Evolutionary conservation across 1,140 invertebrate species (phyloP).

Genomic region (Cotesia typhae): DNA sequence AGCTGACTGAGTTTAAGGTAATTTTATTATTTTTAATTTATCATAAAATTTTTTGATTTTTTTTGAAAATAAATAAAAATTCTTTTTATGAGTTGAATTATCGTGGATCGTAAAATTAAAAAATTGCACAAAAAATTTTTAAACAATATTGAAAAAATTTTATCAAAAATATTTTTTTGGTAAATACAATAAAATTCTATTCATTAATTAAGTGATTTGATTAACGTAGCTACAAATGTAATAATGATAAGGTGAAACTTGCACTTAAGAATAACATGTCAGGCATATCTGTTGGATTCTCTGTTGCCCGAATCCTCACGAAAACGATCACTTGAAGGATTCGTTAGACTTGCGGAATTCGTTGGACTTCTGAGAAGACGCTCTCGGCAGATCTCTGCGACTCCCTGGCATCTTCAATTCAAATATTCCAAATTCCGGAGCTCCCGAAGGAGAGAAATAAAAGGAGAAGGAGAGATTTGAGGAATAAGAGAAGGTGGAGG

Average conservation of each 20-base stretch:
- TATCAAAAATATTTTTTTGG: no score
- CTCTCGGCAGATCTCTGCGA: not conserved
- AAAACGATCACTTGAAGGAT: constrained; percentile 23
- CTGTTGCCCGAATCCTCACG: not conserved
- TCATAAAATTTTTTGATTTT: no score
- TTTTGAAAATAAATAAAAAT: no score
- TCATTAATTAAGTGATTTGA: no score
- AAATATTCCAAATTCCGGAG: constrained; percentile 27
- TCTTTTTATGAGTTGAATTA: no score
- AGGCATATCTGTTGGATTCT: constrained; percentile 9
- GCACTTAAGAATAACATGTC: constrained; percentile 11
- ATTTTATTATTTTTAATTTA: no score
- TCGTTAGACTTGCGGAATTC: constrained; percentile 31
- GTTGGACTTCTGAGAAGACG: constrained; percentile 22
- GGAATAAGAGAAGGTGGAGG: not conserved
- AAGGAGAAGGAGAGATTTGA: not conserved
- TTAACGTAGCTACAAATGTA: no score
- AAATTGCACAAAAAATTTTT: no score
- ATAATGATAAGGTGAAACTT: not conserved
- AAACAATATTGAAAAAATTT: no score
- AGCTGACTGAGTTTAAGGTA: no score
- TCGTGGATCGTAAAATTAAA: no score
- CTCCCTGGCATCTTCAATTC: constrained; percentile 2
- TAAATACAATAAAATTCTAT: no score
- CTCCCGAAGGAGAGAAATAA: not conserved